Conservation (phyloP, 2,797 vertebrate genomes). For the Sebastes reedi region DNA sequence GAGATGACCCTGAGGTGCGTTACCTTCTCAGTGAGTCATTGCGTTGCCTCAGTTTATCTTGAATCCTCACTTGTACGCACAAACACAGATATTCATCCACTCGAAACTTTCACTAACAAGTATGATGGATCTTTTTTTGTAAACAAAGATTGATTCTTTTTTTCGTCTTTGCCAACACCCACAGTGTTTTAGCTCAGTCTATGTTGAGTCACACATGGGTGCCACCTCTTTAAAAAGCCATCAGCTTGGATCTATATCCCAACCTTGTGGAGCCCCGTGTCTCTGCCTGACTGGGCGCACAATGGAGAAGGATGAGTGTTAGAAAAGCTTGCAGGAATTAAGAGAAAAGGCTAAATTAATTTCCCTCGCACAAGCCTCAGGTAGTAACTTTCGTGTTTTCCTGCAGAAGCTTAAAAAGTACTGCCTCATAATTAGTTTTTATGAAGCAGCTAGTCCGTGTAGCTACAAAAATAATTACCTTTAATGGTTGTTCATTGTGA, state of each 20-base stretch:
- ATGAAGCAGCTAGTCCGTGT: constrained; percentile 38
- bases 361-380: background rate
- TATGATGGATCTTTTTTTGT: constrained; percentile 9
- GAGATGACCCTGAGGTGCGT: background rate
- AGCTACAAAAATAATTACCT: constrained; percentile 37
- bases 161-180: constrained; percentile 8
- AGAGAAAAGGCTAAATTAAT: constrained; percentile 31
- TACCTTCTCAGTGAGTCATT: background rate
- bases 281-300: constrained; percentile 33
- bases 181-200: constrained; percentile 10
- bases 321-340: constrained; percentile 21
- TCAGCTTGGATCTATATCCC: constrained; percentile 62
- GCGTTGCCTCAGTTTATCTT: too few species aligned
- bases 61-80: background rate
- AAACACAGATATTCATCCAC: background rate
- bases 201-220: constrained; percentile 58
- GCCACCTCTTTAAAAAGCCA: constrained; percentile 67
- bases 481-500: constrained; percentile 47
- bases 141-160: constrained; percentile 30
- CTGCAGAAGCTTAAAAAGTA: constrained; percentile 9
- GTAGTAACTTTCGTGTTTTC: background rate
- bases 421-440: constrained; percentile 41
- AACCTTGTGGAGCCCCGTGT: constrained; percentile 38
- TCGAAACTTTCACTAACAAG: constrained; percentile 5
- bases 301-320: constrained; percentile 49